phyloP scores from a whole-genome alignment of 2,888 invertebrate genomes.

The Acutogordius australiensis region DNA sequence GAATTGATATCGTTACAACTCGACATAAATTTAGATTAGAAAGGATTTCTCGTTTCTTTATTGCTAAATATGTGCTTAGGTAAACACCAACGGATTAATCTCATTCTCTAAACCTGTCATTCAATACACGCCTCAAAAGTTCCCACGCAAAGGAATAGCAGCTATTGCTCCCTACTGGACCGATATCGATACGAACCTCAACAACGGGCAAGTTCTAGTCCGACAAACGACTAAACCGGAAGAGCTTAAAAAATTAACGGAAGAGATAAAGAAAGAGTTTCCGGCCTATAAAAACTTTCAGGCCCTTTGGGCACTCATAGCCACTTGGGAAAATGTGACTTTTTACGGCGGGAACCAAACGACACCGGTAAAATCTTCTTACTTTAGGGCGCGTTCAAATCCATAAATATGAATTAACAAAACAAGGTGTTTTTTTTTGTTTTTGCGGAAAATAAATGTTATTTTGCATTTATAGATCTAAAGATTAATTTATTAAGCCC shows the following conservation, averaged over 20 bases:
- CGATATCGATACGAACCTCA: conserved; percentile 18
- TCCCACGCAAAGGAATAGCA: conserved; percentile 15
- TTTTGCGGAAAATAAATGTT: too few species aligned
- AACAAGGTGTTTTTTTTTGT: too few species aligned
- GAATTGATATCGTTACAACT: too few species aligned
- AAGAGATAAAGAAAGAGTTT: not conserved
- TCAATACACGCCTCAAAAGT: conserved; percentile 14
- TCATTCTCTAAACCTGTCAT: conserved; percentile 10
- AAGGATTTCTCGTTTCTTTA: too few species aligned
- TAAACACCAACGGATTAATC: conserved; percentile 12
- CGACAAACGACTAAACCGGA: not conserved
- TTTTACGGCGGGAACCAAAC: conserved; percentile 5
- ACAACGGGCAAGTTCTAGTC: not conserved
- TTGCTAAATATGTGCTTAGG: too few species aligned
- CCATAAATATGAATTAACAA: too few species aligned
- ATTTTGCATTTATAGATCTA: too few species aligned
- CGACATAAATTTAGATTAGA: too few species aligned
- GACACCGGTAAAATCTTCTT: not conserved
- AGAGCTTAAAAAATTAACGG: not conserved
- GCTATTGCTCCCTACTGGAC: conserved; percentile 21
- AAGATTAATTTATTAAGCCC: too few species aligned
- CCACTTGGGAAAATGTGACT: conserved; percentile 3
- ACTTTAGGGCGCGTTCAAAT: too few species aligned
- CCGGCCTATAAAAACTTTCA: not conserved
- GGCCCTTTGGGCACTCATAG: conserved; percentile 1